Conservation (phyloP, 2,797 vertebrate genomes). For the Bucorvus abyssinicus region DNA sequence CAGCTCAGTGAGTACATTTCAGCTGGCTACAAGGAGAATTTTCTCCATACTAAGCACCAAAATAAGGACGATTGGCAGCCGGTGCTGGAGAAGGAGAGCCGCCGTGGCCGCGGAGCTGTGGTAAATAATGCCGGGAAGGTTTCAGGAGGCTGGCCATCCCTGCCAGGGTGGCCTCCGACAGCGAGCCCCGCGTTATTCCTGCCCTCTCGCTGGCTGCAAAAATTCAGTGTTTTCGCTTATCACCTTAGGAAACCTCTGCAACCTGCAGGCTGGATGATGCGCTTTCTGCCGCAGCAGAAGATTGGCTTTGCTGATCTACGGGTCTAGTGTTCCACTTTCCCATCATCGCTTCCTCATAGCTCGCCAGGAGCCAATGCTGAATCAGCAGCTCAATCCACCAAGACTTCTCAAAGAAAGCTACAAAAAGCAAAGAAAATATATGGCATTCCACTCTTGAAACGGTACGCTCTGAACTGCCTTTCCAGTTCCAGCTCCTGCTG, state of each 20-base stretch:
- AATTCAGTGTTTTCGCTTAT: not conserved
- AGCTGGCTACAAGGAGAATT: conserved; percentile 2
- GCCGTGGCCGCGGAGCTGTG: not conserved
- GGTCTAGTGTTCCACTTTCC: not conserved
- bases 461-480: not conserved
- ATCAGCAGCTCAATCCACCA: not conserved
- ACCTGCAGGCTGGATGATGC: not conserved
- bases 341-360: not conserved
- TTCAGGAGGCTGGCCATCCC: conserved; percentile 1
- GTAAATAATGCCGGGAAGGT: not conserved
- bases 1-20: not conserved
- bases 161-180: conserved; percentile 27
- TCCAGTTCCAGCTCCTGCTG: not conserved
- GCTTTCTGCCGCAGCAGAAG: not conserved
- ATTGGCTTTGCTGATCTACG: not conserved
- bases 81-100: not conserved
- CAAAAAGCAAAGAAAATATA: conserved; percentile 18
- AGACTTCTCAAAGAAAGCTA: not conserved
- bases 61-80: not conserved
- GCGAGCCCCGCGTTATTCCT: not conserved
- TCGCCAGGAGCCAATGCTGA: conserved; percentile 7
- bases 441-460: not conserved
- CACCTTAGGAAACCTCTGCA: not conserved
- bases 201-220: not conserved
- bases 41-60: not conserved